Evolutionary conservation across 53 echinoderm and acorn worm genomes (phyloP), one percentile per base, ranked within the genome.

Genomic region (Crossaster papposus): DNA sequence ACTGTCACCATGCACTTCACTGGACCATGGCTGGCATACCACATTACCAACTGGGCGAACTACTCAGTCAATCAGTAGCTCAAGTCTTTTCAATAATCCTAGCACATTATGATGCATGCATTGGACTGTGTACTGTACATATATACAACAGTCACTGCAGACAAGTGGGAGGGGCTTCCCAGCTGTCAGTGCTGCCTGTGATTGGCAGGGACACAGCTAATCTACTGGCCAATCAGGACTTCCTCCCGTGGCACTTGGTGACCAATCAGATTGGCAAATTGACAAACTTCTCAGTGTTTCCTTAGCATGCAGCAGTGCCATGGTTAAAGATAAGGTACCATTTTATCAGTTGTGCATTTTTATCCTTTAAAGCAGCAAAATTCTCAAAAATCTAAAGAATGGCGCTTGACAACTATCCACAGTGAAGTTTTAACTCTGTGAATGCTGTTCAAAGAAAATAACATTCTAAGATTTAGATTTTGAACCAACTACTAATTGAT

Each of bases 101-200:
- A 58, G 58, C 17, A 17, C 58, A 10, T 74, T 35, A 17, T 74
- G 33, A 44, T 44, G 65, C 26, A 64, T 8, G 75, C 22, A 35
- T n/a, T n/a, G n/a, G n/a, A n/a, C 30, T 64, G 17, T 58, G 58
- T 35, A 74, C 28, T 36, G 36, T 74, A 4, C 18, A 74, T 35
- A 22, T 35, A 33, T 15, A 74, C 28, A 17, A 20, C 17, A 35
- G 29, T 23, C 75, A 32, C 75, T 35, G 51, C 54, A 72, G 28
- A 20, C 12, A 30, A 53, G 87, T 58, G 76, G 87, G 87, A 34
- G 87, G 87, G 74, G 87, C 87, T 63, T 51, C 63, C 1, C 14
- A 77, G 36, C 55, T 36, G 87, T 77, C 87, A 87, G 87, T 55
- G 64, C 87, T 87, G 17, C 77, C 87, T 34, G 37, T 87, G 87